These are phyloP conservation scores for Xiphydria camelus DNA, from an alignment of 2,888 invertebrate genomes.

Conservation along the genomic window DNA sequence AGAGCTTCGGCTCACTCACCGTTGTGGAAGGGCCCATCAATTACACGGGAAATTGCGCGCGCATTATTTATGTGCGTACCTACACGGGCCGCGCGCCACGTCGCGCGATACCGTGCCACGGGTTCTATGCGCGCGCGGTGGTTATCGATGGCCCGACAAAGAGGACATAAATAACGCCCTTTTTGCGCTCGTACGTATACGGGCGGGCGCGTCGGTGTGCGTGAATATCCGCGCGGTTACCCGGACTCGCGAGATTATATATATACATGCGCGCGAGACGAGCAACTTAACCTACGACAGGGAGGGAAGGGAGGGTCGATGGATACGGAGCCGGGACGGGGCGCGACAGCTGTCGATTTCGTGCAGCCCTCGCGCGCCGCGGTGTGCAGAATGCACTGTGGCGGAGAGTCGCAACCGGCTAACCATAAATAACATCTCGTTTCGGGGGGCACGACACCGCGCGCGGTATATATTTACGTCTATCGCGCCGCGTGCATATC, in stretches of 20 bases:
- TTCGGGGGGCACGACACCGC: slow-evolving; percentile 34
- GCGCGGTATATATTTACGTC: too few species aligned
- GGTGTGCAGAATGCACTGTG: slow-evolving; percentile 35
- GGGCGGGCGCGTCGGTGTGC: slow-evolving; percentile 9
- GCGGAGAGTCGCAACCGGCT: slow-evolving; percentile 36
- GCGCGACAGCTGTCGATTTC: slow-evolving; percentile 51
- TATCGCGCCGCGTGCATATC: too few species aligned
- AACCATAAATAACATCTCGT: slow-evolving; percentile 46
- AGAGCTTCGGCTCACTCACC: slow-evolving; percentile 35
- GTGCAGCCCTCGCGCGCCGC: slow-evolving; percentile 34
- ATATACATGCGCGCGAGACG: background rate
- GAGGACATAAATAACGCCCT: slow-evolving; percentile 48
- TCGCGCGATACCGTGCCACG: slow-evolving; percentile 20
- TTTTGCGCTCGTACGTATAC: slow-evolving; percentile 14
- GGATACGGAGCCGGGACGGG: slow-evolving; percentile 30
- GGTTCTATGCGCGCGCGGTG: slow-evolving; percentile 24
- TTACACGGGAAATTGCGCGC: slow-evolving; percentile 55
- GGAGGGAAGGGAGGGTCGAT: background rate
- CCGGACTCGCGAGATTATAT: background rate
- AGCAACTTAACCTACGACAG: slow-evolving; percentile 1
- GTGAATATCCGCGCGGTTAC: background rate
- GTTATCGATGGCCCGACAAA: slow-evolving; percentile 52
- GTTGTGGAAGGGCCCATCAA: slow-evolving; percentile 51
- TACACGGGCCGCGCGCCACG: slow-evolving; percentile 25
- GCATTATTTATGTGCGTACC: slow-evolving; percentile 31